Evolutionary conservation across 2,113 vertebrate species (phyloP), one percentile per base, ranked within the genome.

Genomic region (Typhlomys cinereus): DNA sequence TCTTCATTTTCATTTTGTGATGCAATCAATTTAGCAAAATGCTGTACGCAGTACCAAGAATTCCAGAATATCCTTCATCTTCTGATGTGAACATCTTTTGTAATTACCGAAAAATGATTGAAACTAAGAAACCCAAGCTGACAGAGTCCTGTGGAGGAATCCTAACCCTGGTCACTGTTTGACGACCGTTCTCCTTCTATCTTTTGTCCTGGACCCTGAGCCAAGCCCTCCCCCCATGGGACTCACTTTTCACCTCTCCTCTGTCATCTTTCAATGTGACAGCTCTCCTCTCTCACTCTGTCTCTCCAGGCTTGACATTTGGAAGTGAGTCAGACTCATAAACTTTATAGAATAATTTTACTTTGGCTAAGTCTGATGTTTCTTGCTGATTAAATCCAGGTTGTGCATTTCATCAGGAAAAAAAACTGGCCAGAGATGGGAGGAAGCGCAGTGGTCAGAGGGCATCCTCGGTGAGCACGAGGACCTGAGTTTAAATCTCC

Each of bases 1-100:
- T 86, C 44, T 61, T 57, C 59, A 80, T 70, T 92, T 95, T 75
- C 15, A 84, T 91, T 94, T 91, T 80, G 20, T 34, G 48, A n/a
- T 91, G 66, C 83, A 61, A 74, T 80, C 17, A 91, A 34, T 27
- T 39, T 75, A 94, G n/a, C 2, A 36, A 74, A 87, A 87, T 1
- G 2, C 44, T 81, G 5, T n/a, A 93, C 80, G 31, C 21, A 86
- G 18, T 41, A 48, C 2, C 36, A 48, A 46, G 39, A 89, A 69
- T 84, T 84, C 41, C 36, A 94, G 27, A 4, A 18, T 66, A 59
- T 48, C 92, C 31, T 67, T 73, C 29, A 62, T 70, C 39, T 4
- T 25, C 18, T 59, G 57, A 64, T 62, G 41, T 54, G 59, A 82
- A n/a, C 69, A 62, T 46, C 25, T 87, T 67, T 57, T 12, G 39